Evolutionary conservation across 2,797 vertebrate species (phyloP).

Genomic region (Tadarida brasiliensis): DNA sequence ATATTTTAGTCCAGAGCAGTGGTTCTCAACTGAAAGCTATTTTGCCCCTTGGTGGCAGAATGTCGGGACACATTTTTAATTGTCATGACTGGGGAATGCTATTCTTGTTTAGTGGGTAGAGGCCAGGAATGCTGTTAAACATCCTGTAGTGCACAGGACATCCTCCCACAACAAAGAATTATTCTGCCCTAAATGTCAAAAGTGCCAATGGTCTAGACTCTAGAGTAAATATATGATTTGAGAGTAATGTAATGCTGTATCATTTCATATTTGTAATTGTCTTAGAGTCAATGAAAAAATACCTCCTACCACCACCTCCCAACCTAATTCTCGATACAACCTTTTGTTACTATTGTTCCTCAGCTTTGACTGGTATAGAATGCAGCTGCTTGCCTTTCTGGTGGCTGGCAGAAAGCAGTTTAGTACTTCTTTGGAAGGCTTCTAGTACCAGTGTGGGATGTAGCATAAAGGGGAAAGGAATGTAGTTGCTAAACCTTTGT

Average conservation of each 20-base stretch:
- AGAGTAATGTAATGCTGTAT: neutral
- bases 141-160: neutral
- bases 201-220: neutral
- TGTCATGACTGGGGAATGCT: neutral
- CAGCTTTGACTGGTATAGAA: neutral
- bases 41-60: neutral
- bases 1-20: neutral
- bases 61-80: neutral
- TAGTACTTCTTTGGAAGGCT: neutral
- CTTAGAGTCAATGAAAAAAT: slow-evolving; percentile 1
- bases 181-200: neutral
- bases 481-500: neutral
- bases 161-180: neutral
- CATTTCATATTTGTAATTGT: slow-evolving; percentile 23
- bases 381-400: slow-evolving; percentile 4
- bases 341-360: neutral
- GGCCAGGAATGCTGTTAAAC: neutral
- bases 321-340: neutral
- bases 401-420: neutral
- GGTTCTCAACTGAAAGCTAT: neutral
- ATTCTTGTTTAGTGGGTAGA: neutral
- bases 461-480: neutral
- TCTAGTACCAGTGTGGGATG: neutral
- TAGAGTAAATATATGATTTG: slow-evolving; percentile 5
- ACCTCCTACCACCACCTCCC: neutral